Conservation (phyloP, 2,888 invertebrate genomes). For the Mythimna albipuncta region DNA sequence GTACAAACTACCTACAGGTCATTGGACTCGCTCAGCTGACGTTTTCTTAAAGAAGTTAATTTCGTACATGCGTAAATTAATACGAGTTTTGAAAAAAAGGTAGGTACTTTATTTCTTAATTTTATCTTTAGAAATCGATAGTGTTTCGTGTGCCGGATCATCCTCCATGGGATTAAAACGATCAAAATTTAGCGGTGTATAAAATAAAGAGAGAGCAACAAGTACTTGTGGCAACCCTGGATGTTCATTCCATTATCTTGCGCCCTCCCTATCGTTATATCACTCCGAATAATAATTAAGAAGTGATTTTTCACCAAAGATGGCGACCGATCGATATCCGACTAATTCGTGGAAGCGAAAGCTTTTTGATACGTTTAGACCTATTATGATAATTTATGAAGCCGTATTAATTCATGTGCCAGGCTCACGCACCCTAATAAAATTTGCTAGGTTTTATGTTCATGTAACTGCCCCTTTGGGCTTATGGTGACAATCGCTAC, state of each 20-base stretch:
- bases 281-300: conserved; percentile 81
- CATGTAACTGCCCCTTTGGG: background rate
- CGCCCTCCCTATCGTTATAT: conserved; percentile 75
- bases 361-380: conserved; percentile 50
- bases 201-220: background rate
- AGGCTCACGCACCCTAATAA: conserved; percentile 12
- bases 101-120: too few relatives aligned
- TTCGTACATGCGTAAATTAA: too few relatives aligned
- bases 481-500: background rate
- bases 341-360: conserved; percentile 43
- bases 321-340: conserved; percentile 47
- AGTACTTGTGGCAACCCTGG: conserved; percentile 46
- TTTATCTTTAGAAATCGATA: too few relatives aligned
- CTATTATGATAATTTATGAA: conserved; percentile 47
- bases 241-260: conserved; percentile 80
- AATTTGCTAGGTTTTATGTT: background rate
- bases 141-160: too few relatives aligned
- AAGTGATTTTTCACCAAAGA: conserved; percentile 78
- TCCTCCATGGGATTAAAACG: too few relatives aligned
- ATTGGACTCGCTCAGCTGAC: too few relatives aligned
- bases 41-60: too few relatives aligned
- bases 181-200: too few relatives aligned
- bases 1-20: too few relatives aligned
- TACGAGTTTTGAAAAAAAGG: too few relatives aligned
- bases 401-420: conserved; percentile 42